Base-by-base conservation (phyloP, 2,113 vertebrate genomes). In the Scartelaos histophorus region DNA sequence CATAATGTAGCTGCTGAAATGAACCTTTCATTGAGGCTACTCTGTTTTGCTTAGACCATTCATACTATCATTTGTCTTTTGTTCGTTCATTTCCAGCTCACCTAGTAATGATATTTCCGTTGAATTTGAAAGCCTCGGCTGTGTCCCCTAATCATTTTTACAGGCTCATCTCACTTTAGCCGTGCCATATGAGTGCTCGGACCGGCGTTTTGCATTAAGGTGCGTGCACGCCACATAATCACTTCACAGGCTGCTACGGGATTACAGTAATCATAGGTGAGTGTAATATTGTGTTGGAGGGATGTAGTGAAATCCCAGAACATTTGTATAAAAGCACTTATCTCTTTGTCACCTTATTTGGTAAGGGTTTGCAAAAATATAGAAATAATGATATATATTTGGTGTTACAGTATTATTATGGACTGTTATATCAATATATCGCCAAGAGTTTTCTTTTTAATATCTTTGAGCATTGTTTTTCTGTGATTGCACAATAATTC, bases 191-290 rank as follows among this genome's bases (percentile, higher is more conserved):
- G 15, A 19, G 46, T 15, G 17, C 70, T 34, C 38, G 38, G 19
- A 53, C 51, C 21, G 49, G 19, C 7, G 21, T n/a, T 43, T 16
- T 22, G 34, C 16, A 25, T 35, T n/a, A 5, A 46, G 57, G 12
- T 7, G 25, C 57, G 17, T 29, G 57, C 7, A 11, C 19, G 34
- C 29, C n/a, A 38, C 13, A 45, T 67, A 53, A 65, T 72, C 70
- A 72, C 70, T 64, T 72, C 70, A 54, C 46, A 22, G 47, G 47
- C 25, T 57, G 22, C 24, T 12, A 15, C 51, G 5, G 25, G 38
- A 70, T 35, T 29, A 62, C 7, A 34, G 19, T 65, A n/a, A 66
- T 60, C 25, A 60, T 60, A 25, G 57, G 25, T 60, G 13, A 29
- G 47, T 65, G 47, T 11, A 72, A 22, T 25, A 60, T 29, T 16